phyloP scores from a whole-genome alignment of 2,797 vertebrate species.

The Falco berigora region DNA sequence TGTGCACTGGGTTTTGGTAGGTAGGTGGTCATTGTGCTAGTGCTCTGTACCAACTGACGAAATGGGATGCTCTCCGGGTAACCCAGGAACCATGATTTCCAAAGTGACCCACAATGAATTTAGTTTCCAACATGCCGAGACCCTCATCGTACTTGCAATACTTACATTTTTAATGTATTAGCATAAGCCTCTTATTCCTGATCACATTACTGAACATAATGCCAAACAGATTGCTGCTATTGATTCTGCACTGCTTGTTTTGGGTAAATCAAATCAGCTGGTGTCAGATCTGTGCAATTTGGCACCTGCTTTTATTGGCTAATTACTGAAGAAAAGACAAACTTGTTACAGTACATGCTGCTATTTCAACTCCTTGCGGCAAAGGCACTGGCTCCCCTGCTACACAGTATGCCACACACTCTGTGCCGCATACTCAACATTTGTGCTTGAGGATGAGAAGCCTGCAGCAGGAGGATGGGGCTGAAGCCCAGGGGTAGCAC shows the following conservation, averaged over 20 bases:
- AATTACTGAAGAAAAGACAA: slow-evolving; percentile 50
- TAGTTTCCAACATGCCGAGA: neutral
- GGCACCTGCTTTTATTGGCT: slow-evolving; percentile 37
- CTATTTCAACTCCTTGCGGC: neutral
- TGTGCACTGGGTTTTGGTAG: neutral
- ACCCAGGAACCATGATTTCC: neutral
- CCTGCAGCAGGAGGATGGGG: neutral
- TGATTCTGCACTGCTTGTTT: slow-evolving; percentile 47
- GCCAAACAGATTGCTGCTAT: slow-evolving; percentile 45
- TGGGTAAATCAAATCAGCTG: slow-evolving; percentile 53
- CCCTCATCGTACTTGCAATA: neutral
- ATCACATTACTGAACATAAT: slow-evolving; percentile 33
- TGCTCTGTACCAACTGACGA: neutral
- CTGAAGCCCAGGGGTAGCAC: neutral
- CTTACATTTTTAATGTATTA: neutral
- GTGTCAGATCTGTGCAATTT: slow-evolving; percentile 54
- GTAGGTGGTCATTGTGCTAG: neutral
- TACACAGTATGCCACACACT: neutral
- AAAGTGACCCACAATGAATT: neutral
- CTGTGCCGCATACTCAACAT: neutral
- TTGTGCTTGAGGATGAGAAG: neutral
- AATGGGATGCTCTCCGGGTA: neutral
- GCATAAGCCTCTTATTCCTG: neutral
- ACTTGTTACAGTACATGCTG: neutral
- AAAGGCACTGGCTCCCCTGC: neutral